phyloP scores from a whole-genome alignment of 2,888 invertebrate genomes.

The Hermaeophaga mercurialis region DNA sequence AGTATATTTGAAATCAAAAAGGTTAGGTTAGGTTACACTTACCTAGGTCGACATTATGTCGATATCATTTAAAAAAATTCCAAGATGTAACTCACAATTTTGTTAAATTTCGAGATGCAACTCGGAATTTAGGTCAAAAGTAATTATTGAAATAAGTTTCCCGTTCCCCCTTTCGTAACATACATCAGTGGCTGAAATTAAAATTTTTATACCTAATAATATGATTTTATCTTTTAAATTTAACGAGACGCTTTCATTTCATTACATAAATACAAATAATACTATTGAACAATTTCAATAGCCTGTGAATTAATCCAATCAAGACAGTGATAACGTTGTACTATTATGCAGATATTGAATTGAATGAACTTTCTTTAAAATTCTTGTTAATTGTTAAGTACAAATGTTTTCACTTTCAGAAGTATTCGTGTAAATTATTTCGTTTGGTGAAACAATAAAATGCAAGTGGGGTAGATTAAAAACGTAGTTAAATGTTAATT shows the following conservation, averaged over 20 bases:
- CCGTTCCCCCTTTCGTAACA: too few relatives aligned
- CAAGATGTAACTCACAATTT: too few relatives aligned
- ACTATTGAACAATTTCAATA: background rate
- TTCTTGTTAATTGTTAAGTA: background rate
- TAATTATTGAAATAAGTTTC: too few relatives aligned
- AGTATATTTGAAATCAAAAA: too few relatives aligned
- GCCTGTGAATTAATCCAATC: background rate
- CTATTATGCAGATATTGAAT: background rate
- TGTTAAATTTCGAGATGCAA: too few relatives aligned
- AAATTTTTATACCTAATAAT: too few relatives aligned
- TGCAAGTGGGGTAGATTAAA: background rate
- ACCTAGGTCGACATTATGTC: too few relatives aligned
- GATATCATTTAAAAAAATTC: too few relatives aligned
- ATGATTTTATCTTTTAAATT: too few relatives aligned
- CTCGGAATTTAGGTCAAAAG: too few relatives aligned
- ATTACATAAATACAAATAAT: background rate
- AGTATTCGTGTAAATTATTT: background rate
- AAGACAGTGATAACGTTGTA: background rate
- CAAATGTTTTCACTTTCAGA: background rate
- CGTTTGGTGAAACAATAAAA: background rate
- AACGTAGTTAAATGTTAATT: background rate
- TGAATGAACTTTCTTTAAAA: background rate
- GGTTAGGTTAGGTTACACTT: too few relatives aligned
- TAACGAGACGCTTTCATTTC: background rate
- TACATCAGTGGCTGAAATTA: too few relatives aligned